phyloP scores from a whole-genome alignment of 2,797 vertebrate species.

The Enoplosus armatus region DNA sequence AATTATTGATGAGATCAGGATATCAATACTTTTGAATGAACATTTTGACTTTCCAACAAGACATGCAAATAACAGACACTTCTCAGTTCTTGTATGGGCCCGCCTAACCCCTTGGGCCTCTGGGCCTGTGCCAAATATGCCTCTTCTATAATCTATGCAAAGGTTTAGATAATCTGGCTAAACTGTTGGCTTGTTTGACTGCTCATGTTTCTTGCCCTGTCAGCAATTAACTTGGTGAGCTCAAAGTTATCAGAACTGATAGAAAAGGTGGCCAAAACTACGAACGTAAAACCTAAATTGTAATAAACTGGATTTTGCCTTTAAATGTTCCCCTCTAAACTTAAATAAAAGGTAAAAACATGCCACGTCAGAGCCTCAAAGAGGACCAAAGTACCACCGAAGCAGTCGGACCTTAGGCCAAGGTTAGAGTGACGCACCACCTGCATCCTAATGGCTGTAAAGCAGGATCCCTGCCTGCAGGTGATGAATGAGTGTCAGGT shows the following conservation, averaged over 20 bases:
- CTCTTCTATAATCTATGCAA: neutral
- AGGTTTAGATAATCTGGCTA: slow-evolving; percentile 10
- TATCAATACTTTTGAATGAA: neutral
- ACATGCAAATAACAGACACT: neutral
- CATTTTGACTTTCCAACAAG: neutral
- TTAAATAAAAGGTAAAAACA: neutral
- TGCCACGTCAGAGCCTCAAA: slow-evolving; percentile 21
- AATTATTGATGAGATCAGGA: neutral
- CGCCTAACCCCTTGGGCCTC: neutral
- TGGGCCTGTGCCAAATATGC: neutral
- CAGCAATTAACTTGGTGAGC: neutral
- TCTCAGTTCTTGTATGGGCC: neutral
- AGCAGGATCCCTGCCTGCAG: slow-evolving; percentile 67
- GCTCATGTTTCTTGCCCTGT: neutral
- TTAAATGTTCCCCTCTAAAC: neutral
- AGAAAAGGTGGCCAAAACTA: neutral
- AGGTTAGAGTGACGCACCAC: slow-evolving; percentile 65
- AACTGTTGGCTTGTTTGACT: slow-evolving; percentile 12
- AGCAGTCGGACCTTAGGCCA: slow-evolving; percentile 66
- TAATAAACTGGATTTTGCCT: neutral
- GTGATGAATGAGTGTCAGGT: slow-evolving; percentile 81
- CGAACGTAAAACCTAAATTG: neutral
- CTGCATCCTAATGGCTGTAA: slow-evolving; percentile 72
- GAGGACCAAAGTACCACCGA: slow-evolving; percentile 21
- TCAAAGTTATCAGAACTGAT: neutral